Base-by-base conservation (phyloP, 1,140 invertebrate species). In the Brachystomella parvula region DNA sequence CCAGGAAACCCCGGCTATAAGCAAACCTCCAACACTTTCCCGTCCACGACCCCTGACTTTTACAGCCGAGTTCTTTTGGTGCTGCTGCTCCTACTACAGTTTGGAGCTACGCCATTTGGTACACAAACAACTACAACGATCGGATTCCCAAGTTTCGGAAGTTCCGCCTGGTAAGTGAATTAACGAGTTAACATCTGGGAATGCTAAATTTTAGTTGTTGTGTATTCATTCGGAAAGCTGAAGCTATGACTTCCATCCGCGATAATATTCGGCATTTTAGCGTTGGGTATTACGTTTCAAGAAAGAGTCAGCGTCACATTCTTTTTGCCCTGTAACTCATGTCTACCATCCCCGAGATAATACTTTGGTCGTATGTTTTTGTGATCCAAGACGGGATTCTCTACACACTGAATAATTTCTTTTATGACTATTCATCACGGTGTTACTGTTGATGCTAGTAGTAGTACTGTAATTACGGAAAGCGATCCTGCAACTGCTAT, bases 271-370 rank as follows among this genome's bases (percentile, higher is more conserved):
- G 93, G 94, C 64, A 98, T 81, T 47, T 96, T 96, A 73, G 96
- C 94, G 83, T 99, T 99, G 47, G 96, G 96, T 72, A 99, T 95
- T 39, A 99, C 92, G 79, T 99, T 99, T 92, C 94, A 99, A 0
- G 92, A 92, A 19, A 98, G 78, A n/a, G 86, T 89, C 59, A 99
- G 79, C 2, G 93, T 94, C 1, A 98, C 86, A 80, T 98, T 98
- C 74, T 89, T 86, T 78, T 97, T 94, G 57, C 86, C 90, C 75
- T 85, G 92, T 17, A 99, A 82, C 76, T 96, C 94, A 81, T 94
- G 93, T 57, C 96, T 96, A 83, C 98, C 96, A 84, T 99, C 96
- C 90, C 94, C 96, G 80, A 99, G 98, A 77, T 99, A 99, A 81
- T 99, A 99, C 78, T 99, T 98, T 2, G 93, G 94, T 76, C 96